Percentiles rank a stretch among this genome's conserved stretches.
These are phyloP conservation scores for Glyptemys insculpta DNA, from an alignment of 2,797 vertebrate genomes.

Conservation along the genomic window DNA sequence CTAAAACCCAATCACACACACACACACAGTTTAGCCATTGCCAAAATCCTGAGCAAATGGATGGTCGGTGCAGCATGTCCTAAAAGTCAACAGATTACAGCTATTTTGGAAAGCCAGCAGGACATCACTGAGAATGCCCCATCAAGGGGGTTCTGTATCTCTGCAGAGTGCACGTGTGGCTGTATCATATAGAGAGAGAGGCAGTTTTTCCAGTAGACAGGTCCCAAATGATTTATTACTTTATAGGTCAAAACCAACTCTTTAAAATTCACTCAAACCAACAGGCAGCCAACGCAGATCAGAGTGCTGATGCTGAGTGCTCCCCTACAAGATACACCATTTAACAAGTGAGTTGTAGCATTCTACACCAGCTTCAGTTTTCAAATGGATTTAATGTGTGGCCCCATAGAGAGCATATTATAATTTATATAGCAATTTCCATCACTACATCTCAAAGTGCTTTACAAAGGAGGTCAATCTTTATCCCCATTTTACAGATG, in stretches of 20 bases:
- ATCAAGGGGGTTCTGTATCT: background rate
- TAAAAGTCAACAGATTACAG: background rate
- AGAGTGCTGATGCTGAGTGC: background rate
- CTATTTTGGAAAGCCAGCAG: accelerated
- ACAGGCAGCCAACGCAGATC: background rate
- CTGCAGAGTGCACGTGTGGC: background rate
- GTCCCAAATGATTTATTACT: background rate
- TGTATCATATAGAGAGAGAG: background rate
- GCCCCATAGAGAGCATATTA: too few relatives aligned
- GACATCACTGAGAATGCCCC: background rate
- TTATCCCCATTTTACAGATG: too few relatives aligned
- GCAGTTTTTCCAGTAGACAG: background rate
- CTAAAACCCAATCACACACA: background rate
- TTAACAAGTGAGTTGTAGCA: background rate
- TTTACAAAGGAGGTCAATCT: too few relatives aligned
- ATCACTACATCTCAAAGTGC: too few relatives aligned
- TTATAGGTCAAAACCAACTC: background rate
- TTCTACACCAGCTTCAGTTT: too few relatives aligned
- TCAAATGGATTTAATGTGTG: too few relatives aligned
- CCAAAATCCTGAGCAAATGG: background rate
- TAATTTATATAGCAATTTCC: too few relatives aligned
- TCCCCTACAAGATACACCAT: background rate
- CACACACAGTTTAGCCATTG: background rate
- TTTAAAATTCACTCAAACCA: background rate
- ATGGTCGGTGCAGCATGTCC: background rate